Evolutionary conservation across 2,113 vertebrate species (phyloP), one percentile per base, ranked within the genome.

Genomic region (Empidonax alnorum): DNA sequence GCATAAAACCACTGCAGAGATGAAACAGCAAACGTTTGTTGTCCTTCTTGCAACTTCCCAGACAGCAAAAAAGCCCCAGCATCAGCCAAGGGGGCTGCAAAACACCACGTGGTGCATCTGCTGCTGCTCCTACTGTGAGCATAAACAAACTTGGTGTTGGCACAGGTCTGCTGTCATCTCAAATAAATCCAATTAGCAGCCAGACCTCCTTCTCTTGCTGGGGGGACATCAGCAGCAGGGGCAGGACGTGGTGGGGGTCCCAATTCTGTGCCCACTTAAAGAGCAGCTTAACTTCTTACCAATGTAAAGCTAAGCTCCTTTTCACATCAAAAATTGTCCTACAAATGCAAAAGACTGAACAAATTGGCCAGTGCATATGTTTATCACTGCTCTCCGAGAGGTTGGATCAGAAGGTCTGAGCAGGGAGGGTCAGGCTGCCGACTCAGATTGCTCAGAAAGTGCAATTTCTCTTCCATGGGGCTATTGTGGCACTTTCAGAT

Each of bases 241-340:
- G 22, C 6, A 3, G 84, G 76, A 61, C 12, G 12, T 0, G 0
- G 53, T 9, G 8, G 19, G 7, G 49, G 25, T 35, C 69, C 66
- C 53, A 37, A 2, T 47, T 87, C 53, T 50, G 73, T 18, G n/a
- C 20, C 9, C 28, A 0, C 12, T 67, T 71, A 20, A 42, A 94
- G 42, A 84, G 46, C 3, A 0, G 56, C 52, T 89, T 78, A 31
- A 42, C 33, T 89, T 81, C 58, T 30, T 14, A n/a, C 22, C 44
- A 59, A 78, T 41, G 21, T 59, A 50, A 87, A 87, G 66, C 78
- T 91, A 75, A 93, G 62, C 62, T 87, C 28, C 42, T 89, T 89
- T 91, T 37, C 17, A 12, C 28, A 46, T 37, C 49, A 66, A 46
- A 78, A 78, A 44, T 62, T 31, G 11, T 55, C 65, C 53, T 65